These are phyloP conservation scores for Ranitomeya variabilis DNA, from an alignment of 2,113 vertebrate species.

Conservation along the genomic window DNA sequence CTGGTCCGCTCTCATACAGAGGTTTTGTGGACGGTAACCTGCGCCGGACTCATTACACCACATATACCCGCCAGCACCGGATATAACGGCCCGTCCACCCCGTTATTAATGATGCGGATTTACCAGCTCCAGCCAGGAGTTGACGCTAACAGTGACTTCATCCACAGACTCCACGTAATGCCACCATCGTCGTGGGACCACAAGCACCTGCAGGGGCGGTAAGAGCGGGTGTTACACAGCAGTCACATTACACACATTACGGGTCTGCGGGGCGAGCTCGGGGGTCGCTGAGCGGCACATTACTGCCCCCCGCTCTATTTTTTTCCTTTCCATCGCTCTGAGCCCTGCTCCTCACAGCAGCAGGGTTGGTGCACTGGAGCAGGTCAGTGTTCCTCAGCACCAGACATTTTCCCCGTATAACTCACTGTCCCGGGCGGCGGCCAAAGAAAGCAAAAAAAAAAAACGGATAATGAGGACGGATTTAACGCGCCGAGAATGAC, in stretches of 20 bases:
- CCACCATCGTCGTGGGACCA: constrained; percentile 96
- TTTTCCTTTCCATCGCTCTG: no score
- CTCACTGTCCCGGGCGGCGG: not conserved
- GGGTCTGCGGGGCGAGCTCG: no score
- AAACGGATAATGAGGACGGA: not conserved
- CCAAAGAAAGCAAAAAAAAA: no score
- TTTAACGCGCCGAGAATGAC: not conserved
- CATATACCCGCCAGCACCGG: not conserved
- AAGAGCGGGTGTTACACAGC: not conserved
- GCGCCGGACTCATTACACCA: not conserved
- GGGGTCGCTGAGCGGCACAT: no score
- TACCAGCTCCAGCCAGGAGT: constrained; percentile 97
- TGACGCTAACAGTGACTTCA: constrained; percentile 89
- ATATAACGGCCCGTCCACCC: not conserved
- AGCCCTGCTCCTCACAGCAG: not conserved
- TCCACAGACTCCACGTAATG: constrained; percentile 95
- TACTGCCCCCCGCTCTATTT: no score
- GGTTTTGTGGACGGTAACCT: not conserved
- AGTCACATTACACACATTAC: no score
- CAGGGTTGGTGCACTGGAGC: not conserved
- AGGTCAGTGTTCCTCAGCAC: not conserved
- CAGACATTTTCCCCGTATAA: not conserved
- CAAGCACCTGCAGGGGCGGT: constrained; percentile 81
- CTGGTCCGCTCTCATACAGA: no score
- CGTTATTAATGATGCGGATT: constrained; percentile 18